Base-by-base conservation (phyloP, 2,113 vertebrate genomes). In the Cryptotis parvus region DNA sequence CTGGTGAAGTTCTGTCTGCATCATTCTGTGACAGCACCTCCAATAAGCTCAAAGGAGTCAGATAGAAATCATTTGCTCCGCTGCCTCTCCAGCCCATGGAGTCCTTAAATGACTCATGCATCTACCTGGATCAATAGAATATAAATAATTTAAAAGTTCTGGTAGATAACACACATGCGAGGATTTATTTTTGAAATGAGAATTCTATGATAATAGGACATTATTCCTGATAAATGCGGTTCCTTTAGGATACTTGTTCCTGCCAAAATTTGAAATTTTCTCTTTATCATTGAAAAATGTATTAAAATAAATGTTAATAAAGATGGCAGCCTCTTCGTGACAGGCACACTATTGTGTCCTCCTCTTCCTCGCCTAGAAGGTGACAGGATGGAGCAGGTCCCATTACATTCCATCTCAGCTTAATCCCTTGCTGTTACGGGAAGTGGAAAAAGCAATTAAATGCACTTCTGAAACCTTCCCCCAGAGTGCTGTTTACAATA, bases 361-460 rank as follows among this genome's bases (percentile, higher is more conserved):
- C 84, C 94, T 91, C 73, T 55, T 76, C 83, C 83, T 83, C 92
- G 80, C 84, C 91, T 72, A 86, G n/a, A 83, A 96, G 95, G 82
- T 94, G 94, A 96, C 92, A 94, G 93, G 74, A 91, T 76, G 89
- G 73, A 93, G 78, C 81, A 90, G 78, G 95, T 96, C 97, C 95
- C 96, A 96, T 97, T 97, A 97, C 61, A 85, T 95, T 96, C 96
- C 97, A 82, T 96, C 95, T 96, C 90, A 55, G 11, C 97, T 97
- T 98, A 97, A 98, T 98, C 97, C 95, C 90, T 97, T 16, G 39
- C 95, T 97, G 95, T 97, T 97, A 96, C 0, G 1, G 97, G 96
- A 96, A 97, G 97, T 96, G 96, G 97, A 98, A 98, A 98, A 98
- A 95, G 96, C 97, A 98, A 98, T 98, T 98, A 98, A 98, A 97